Evolutionary conservation across 2,888 invertebrate species (phyloP), one percentile per base, ranked within the genome.

Genomic region (Didymodactylos carnosus): DNA sequence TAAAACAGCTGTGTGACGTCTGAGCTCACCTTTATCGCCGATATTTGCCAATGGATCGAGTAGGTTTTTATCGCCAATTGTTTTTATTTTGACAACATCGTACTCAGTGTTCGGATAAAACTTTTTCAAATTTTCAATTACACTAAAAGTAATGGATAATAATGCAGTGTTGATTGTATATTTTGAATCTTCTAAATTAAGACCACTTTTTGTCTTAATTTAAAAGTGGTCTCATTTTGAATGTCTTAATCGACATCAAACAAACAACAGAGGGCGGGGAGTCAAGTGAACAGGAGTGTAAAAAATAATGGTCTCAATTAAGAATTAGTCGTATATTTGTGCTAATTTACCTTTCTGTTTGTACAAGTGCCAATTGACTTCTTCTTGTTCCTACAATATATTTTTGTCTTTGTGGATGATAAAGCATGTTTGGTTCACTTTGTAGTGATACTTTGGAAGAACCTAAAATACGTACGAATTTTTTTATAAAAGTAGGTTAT

Each of bases 11-110:
- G n/a, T n/a, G n/a, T n/a, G n/a, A n/a, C n/a, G n/a, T n/a, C n/a
- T n/a, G n/a, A n/a, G n/a, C n/a, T n/a, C n/a, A 35, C 92, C 91
- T 82, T 95, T 95, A 82, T 94, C 92, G 5, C 94, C 95, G 77
- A 95, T 95, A 80, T 94, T 94, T 10, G 94, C 92, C 76, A 95
- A 85, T 19, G 94, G 90, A 77, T 90, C 88, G 81, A 94, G 89
- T 29, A 94, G 83, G 73, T 94, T 90, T 76, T 91, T 88, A 82
- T 95, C 95, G 3, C 95, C 95, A 74, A 89, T 87, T 0, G 95
- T 95, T 27, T 70, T 49, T 25, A 62, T 84, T 87, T 87, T 86
- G 92, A 93, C 89, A 80, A 94, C 89, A 85, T 90, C 89, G 84
- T 92, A 94, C 78, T 88, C 87, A 77, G 87, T 88, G 14, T 89